Evolutionary conservation across 2,888 invertebrate species (phyloP).

Genomic region (Zaprionus lineosus): DNA sequence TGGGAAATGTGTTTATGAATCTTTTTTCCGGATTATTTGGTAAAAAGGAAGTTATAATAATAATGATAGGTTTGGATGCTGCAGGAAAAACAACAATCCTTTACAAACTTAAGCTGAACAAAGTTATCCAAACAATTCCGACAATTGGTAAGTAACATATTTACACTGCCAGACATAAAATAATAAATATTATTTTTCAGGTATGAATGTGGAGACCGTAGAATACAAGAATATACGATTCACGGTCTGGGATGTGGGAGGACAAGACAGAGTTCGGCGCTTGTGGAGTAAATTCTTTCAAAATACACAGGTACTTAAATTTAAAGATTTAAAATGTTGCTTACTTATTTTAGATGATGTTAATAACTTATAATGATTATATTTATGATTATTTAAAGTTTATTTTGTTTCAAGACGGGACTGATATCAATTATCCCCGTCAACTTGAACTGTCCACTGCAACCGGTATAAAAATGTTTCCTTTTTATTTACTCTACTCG

Average conservation of each 20-base stretch:
- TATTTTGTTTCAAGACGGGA: constrained; percentile 81
- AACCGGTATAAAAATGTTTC: constrained; percentile 8
- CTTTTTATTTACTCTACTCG: background rate
- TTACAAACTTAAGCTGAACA: constrained; percentile 99
- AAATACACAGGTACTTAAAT: constrained; percentile 91
- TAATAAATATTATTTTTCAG: constrained; percentile 83
- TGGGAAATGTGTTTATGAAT: constrained; percentile 99
- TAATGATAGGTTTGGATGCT: constrained; percentile 99
- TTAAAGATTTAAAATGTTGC: too few species aligned
- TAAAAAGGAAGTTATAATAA: constrained; percentile 99
- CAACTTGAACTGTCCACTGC: background rate
- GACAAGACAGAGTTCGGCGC: constrained; percentile 98
- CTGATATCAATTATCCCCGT: too few species aligned
- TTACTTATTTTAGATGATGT: constrained; percentile 59
- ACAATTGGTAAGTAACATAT: constrained; percentile 90
- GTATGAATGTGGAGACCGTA: constrained; percentile 99
- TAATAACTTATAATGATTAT: constrained; percentile 71
- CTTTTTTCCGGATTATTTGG: constrained; percentile 99
- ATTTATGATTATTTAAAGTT: constrained; percentile 71
- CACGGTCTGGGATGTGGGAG: constrained; percentile 99
- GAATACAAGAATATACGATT: constrained; percentile 99
- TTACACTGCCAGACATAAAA: too few species aligned
- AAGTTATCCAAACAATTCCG: constrained; percentile 99
- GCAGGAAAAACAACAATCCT: constrained; percentile 99
- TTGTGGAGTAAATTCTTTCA: constrained; percentile 99